Percentiles rank a stretch among this genome's conserved stretches.
phyloP scores from a whole-genome alignment of 92 coral and sea anemone species.

The Micromussa lordhowensis region DNA sequence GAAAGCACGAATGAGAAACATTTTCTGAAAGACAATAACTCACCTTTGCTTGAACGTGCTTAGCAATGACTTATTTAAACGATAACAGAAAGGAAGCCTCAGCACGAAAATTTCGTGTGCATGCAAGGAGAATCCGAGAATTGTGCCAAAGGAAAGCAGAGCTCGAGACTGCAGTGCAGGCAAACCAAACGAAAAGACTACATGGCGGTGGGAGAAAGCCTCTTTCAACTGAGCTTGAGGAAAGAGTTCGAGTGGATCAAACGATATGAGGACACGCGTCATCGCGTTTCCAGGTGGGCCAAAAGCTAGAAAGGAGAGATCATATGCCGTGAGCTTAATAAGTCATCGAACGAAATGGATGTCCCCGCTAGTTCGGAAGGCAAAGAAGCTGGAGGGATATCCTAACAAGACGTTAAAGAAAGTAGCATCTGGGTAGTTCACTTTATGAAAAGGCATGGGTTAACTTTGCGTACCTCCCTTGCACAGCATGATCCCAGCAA shows the following conservation, averaged over 20 bases:
- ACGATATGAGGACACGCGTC: slow-evolving; percentile 41
- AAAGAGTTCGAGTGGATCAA: slow-evolving; percentile 43
- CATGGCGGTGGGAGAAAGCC: slow-evolving; percentile 31
- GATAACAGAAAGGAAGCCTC: slow-evolving; percentile 26
- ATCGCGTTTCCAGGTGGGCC: slow-evolving; percentile 32
- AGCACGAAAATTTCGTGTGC: background rate
- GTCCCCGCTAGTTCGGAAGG: slow-evolving; percentile 24
- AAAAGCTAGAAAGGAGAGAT: slow-evolving; percentile 33
- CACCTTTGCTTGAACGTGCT: too few species aligned
- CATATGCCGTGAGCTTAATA: slow-evolving; percentile 30
- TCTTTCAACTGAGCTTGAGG: slow-evolving; percentile 17
- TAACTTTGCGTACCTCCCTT: slow-evolving; percentile 22
- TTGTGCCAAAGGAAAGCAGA: background rate
- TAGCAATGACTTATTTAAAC: slow-evolving; percentile 33
- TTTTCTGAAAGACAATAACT: too few species aligned
- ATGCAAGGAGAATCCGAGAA: slow-evolving; percentile 22
- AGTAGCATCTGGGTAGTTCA: slow-evolving; percentile 24
- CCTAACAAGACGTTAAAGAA: slow-evolving; percentile 30
- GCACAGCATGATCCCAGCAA: slow-evolving; percentile 51
- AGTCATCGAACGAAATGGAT: too few species aligned
- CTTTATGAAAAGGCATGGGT: slow-evolving; percentile 20
- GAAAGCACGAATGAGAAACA: too few species aligned
- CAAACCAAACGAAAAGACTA: slow-evolving; percentile 35
- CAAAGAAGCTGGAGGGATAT: slow-evolving; percentile 24
- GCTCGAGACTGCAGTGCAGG: slow-evolving; percentile 4